Base-by-base conservation (phyloP, 2,113 vertebrate species). In the Tachysurus fulvidraco region DNA sequence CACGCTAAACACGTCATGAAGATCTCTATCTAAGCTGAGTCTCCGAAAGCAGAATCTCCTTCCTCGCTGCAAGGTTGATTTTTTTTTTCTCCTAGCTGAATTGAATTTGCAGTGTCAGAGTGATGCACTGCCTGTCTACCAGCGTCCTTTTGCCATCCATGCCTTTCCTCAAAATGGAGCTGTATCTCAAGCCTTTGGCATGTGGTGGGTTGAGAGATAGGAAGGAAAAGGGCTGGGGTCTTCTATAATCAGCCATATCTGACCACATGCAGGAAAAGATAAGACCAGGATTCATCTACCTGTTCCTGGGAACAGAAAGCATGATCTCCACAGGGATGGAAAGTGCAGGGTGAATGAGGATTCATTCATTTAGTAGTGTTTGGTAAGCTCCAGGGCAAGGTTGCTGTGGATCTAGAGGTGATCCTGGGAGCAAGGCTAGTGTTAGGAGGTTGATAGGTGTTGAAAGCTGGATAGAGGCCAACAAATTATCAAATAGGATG, bases 241-340 rank as follows among this genome's bases (percentile, higher is more conserved):
- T 88, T 88, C 83, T 52, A 81, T 83, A 83, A 90, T 88, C 89
- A 82, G 50, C 76, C 30, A 77, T 88, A 86, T 88, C 86, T 81
- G 84, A 74, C 88, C 83, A 78, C 86, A 55, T 89, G 88, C 79
- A 50, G 60, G 57, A 81, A 69, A 85, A 90, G 89, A 90, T 90
- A 90, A 90, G 84, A 52, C 19, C 54, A 74, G 84, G 86, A 88
- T 88, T 86, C 86, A 90, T 88, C 84, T 88, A 83, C 46, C 86
- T 81, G 81, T 30, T 65, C 67, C 65, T 73, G 57, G 83, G 83
- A 80, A 67, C 50, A 74, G 82, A 76, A 64, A 30, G 50, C n/a
- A 57, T 25, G 86, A 60, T 85, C n/a, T 36, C 50, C 50, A 59
- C 83, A 73, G 55, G 25, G 44, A 23, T 36, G 46, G 69, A 41